phyloP scores from a whole-genome alignment of 2,888 invertebrate species.

The Baronia brevicornis region DNA sequence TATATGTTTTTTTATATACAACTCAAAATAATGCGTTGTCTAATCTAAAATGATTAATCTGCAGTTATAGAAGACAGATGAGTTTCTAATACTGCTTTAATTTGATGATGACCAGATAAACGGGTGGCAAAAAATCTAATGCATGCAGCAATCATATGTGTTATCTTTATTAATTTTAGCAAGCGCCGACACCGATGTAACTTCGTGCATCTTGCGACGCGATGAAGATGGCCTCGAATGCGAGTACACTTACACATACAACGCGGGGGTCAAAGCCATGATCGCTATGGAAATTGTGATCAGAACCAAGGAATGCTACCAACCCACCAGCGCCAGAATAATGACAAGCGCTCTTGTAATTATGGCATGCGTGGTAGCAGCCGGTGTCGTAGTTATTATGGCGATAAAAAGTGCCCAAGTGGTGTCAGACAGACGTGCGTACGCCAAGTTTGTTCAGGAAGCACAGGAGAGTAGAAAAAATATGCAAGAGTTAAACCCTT shows the following conservation, averaged over 20 bases:
- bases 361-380: slow-evolving; percentile 57
- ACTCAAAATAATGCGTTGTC: too few species aligned
- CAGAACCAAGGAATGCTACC: slow-evolving; percentile 46
- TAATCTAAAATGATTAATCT: too few species aligned
- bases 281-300: slow-evolving; percentile 51
- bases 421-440: slow-evolving; percentile 69
- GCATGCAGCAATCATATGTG: slow-evolving; percentile 10
- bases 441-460: slow-evolving; percentile 65
- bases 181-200: slow-evolving; percentile 28
- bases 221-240: slow-evolving; percentile 45
- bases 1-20: too few species aligned
- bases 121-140: too few species aligned
- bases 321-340: slow-evolving; percentile 49
- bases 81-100: too few species aligned
- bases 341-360: slow-evolving; percentile 51
- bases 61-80: too few species aligned
- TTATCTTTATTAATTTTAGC: slow-evolving; percentile 30
- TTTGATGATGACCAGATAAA: too few species aligned
- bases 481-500: slow-evolving; percentile 72
- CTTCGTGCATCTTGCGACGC: slow-evolving; percentile 48
- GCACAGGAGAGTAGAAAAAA: slow-evolving; percentile 53
- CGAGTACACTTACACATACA: slow-evolving; percentile 59
- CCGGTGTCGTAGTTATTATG: slow-evolving; percentile 61
- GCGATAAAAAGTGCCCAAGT: slow-evolving; percentile 54
- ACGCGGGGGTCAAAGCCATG: slow-evolving; percentile 35